Evolutionary conservation across 2,888 invertebrate species (phyloP).

Genomic region (Quadriops clusia): DNA sequence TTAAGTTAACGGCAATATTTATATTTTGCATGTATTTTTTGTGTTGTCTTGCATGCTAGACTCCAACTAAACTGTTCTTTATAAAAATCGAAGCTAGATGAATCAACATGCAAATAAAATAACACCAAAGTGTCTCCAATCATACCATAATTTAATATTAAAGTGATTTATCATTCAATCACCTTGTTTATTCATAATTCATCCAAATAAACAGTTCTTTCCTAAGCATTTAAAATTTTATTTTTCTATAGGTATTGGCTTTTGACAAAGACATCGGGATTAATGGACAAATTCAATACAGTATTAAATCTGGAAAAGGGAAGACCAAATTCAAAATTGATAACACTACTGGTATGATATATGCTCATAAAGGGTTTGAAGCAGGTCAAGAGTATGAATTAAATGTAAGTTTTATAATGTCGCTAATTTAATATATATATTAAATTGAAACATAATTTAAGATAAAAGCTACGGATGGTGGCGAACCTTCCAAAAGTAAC

Average conservation of each 20-base stretch:
- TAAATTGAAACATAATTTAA: too few relatives aligned
- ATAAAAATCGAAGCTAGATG: too few relatives aligned
- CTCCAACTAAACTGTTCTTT: too few relatives aligned
- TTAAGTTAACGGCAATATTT: constrained; percentile 1
- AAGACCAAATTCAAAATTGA: constrained; percentile 75
- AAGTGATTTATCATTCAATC: background rate
- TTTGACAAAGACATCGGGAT: constrained; percentile 70
- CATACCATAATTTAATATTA: constrained; percentile 1
- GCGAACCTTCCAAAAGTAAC: constrained; percentile 58
- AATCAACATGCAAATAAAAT: too few relatives aligned
- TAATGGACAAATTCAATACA: constrained; percentile 76
- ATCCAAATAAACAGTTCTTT: too few relatives aligned
- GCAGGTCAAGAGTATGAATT: constrained; percentile 56
- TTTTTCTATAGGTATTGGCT: constrained; percentile 56
- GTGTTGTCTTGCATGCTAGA: too few relatives aligned
- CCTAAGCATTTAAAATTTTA: too few relatives aligned
- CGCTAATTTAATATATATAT: background rate
- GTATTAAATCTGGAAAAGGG: constrained; percentile 64
- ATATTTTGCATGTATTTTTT: too few relatives aligned
- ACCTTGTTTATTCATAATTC: background rate
- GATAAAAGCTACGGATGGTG: constrained; percentile 77
- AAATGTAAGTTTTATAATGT: constrained; percentile 39
- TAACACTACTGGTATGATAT: constrained; percentile 69
- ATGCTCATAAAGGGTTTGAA: constrained; percentile 58
- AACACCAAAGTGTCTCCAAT: too few relatives aligned